A percentile compares a stretch with the other conserved stretches of the same genome.
These are phyloP conservation scores for Andrena hattorfiana DNA, from an alignment of 2,888 invertebrate species.

Conservation along the genomic window DNA sequence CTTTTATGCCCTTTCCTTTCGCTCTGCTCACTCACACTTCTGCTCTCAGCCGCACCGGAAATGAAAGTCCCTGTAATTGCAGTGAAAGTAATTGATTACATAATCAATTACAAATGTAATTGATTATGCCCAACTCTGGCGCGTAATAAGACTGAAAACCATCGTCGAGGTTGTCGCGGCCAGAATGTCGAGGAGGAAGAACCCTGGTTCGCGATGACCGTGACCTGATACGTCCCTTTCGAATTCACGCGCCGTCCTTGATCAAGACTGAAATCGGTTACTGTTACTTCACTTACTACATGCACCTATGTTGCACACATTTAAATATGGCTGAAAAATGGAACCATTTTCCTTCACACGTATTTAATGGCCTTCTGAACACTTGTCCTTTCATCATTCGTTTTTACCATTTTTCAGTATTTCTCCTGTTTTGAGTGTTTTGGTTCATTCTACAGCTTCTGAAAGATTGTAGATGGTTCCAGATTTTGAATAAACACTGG, in stretches of 20 bases:
- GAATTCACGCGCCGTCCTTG: slow-evolving; percentile 63
- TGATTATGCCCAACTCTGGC: too few species aligned
- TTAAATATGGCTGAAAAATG: slow-evolving; percentile 8
- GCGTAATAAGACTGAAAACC: not conserved
- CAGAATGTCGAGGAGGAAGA: slow-evolving; percentile 24
- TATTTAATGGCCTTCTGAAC: slow-evolving; percentile 22
- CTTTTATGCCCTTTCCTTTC: too few species aligned
- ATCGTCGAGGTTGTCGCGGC: not conserved
- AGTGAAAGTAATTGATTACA: too few species aligned
- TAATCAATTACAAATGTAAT: too few species aligned
- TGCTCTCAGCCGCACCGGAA: too few species aligned
- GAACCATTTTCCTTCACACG: not conserved
- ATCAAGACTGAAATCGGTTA: slow-evolving; percentile 42
- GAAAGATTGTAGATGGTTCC: too few species aligned
- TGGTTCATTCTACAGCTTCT: too few species aligned
- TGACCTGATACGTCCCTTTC: slow-evolving; percentile 66
- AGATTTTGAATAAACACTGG: too few species aligned
- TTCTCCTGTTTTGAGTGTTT: too few species aligned
- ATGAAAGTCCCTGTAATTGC: too few species aligned
- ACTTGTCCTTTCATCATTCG: slow-evolving; percentile 31
- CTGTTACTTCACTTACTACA: slow-evolving; percentile 37
- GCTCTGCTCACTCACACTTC: too few species aligned
- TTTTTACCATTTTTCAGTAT: not conserved
- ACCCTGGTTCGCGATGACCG: slow-evolving; percentile 54
- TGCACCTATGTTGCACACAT: slow-evolving; percentile 1